phyloP scores from a whole-genome alignment of 2,797 vertebrate genomes.

The Catharus ustulatus region DNA sequence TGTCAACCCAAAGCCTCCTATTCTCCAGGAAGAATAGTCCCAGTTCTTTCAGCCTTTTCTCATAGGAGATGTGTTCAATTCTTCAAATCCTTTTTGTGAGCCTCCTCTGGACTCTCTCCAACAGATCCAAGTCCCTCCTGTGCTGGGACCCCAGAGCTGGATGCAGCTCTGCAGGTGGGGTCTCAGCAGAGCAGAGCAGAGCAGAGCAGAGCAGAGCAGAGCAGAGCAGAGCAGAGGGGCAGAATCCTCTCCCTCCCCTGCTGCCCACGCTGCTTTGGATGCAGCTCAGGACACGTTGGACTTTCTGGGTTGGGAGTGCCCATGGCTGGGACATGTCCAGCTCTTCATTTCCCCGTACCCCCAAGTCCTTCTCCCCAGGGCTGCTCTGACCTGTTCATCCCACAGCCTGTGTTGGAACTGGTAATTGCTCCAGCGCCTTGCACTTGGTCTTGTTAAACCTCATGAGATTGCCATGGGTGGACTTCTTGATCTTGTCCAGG shows the following conservation, averaged over 20 bases:
- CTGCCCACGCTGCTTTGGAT: rapidly evolving
- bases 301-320: rapidly evolving
- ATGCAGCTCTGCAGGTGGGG: neutral
- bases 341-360: rapidly evolving
- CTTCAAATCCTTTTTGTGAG: neutral
- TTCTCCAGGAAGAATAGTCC: neutral
- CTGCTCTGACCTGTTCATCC: neutral
- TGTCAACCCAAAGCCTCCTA: neutral
- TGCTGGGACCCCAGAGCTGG: neutral
- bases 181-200: neutral
- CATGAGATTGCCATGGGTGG: rapidly evolving
- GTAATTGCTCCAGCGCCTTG: rapidly evolving
- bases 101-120: neutral
- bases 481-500: neutral
- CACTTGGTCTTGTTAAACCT: neutral
- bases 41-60: neutral
- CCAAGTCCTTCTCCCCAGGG: neutral
- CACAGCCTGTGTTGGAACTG: rapidly evolving
- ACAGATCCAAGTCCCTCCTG: rapidly evolving
- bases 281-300: rapidly evolving
- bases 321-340: neutral
- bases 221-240: neutral
- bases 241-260: neutral
- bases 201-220: neutral
- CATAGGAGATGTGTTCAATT: neutral